These are phyloP conservation scores for Pentalonia nigronervosa DNA, from an alignment of 1,140 invertebrate species.

Conservation along the genomic window DNA sequence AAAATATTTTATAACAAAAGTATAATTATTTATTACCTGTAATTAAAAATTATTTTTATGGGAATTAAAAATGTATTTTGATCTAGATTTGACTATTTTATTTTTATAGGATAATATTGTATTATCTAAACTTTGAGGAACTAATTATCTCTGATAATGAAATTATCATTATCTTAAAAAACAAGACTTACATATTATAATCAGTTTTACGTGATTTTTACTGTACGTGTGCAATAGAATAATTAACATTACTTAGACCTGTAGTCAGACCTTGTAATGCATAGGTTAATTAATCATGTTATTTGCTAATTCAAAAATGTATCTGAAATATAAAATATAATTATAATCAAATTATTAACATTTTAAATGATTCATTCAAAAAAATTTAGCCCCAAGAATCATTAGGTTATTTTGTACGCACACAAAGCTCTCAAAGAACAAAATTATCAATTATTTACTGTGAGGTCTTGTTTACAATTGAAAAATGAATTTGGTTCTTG, in stretches of 20 bases:
- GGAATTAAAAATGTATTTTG: background rate
- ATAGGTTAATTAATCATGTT: background rate
- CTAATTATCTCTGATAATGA: background rate
- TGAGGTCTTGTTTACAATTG: background rate
- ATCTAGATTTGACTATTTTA: background rate
- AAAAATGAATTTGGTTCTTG: background rate
- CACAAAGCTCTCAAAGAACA: background rate
- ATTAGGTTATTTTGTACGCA: background rate
- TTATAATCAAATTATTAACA: background rate
- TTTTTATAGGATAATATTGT: background rate
- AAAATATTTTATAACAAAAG: too few relatives aligned
- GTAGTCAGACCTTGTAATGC: background rate
- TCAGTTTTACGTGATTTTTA: conserved; percentile 3
- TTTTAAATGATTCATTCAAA: background rate
- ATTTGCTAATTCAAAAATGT: background rate
- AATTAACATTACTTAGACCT: background rate
- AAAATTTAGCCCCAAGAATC: background rate
- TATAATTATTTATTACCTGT: too few relatives aligned
- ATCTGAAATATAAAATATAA: background rate
- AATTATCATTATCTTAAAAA: background rate
- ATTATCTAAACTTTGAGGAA: background rate
- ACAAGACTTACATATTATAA: background rate
- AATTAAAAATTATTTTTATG: background rate
- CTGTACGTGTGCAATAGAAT: background rate
- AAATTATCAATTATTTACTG: background rate